These are phyloP conservation scores for Parochlus steinenii DNA, from an alignment of 2,888 invertebrate species.

Conservation along the genomic window DNA sequence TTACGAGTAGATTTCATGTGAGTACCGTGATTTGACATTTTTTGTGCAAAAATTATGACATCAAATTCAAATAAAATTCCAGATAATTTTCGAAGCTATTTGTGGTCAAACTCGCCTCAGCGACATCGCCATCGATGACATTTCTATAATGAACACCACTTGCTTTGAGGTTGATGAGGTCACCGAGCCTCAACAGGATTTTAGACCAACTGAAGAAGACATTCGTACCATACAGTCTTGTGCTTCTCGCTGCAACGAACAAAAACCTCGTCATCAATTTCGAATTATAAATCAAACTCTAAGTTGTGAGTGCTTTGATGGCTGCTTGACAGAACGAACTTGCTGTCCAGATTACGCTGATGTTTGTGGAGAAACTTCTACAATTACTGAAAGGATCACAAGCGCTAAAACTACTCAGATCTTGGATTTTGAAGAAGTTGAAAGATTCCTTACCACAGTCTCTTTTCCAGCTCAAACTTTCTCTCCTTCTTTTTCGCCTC, in stretches of 20 bases:
- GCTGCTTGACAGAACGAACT: slow-evolving; percentile 34
- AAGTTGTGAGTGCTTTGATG: slow-evolving; percentile 41
- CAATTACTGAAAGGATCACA: too few species aligned
- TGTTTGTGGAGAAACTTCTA: too few species aligned
- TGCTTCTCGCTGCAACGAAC: background rate
- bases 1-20: background rate
- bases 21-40: background rate
- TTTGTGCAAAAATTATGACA: background rate
- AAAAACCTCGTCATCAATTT: background rate
- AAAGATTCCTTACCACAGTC: too few species aligned
- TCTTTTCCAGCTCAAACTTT: too few species aligned
- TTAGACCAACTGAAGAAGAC: slow-evolving; percentile 22
- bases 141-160: slow-evolving; percentile 44
- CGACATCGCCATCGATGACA: slow-evolving; percentile 70
- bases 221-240: background rate
- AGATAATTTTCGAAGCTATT: slow-evolving; percentile 64
- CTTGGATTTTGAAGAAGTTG: too few species aligned
- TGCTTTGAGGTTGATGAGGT: slow-evolving; percentile 45
- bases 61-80: slow-evolving; percentile 18
- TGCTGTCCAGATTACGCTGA: slow-evolving; percentile 50
- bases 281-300: slow-evolving; percentile 13
- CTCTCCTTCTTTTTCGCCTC: too few species aligned
- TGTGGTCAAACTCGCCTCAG: slow-evolving; percentile 49
- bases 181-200: slow-evolving; percentile 18
- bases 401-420: too few species aligned